phyloP scores from a whole-genome alignment of 2,797 vertebrate genomes.

The Chelidonichthys spinosus region DNA sequence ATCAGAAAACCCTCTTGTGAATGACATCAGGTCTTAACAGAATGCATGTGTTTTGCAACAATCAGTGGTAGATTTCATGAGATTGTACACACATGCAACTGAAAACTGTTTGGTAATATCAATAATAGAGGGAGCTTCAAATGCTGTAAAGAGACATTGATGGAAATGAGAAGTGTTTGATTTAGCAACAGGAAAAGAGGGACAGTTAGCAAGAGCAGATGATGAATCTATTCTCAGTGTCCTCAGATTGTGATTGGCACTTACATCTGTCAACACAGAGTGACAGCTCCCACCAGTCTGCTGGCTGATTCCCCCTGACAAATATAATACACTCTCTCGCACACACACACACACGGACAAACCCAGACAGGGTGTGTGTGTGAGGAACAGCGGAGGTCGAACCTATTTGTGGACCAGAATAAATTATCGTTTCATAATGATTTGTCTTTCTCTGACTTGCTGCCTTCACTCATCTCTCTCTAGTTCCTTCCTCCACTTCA shows the following conservation, averaged over 20 bases:
- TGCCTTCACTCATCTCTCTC: constrained; percentile 5
- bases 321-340: background rate
- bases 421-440: constrained; percentile 5
- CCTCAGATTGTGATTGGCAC: background rate
- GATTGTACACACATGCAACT: background rate
- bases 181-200: background rate
- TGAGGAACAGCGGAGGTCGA: constrained; percentile 27
- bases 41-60: too few species aligned
- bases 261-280: constrained; percentile 5
- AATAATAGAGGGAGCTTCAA: background rate
- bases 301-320: background rate
- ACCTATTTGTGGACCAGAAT: constrained; percentile 14
- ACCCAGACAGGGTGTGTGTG: background rate
- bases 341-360: background rate
- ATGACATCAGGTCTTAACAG: too few species aligned
- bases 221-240: constrained; percentile 11
- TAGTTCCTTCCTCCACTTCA: background rate
- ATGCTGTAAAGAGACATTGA: background rate
- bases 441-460: constrained; percentile 17
- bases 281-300: background rate
- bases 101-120: background rate
- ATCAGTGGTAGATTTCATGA: background rate
- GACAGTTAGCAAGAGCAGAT: background rate
- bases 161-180: background rate
- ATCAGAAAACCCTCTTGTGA: too few species aligned